Evolutionary conservation across 2,888 invertebrate species (phyloP), one percentile per base, ranked within the genome.

Genomic region (Metellina segmentata): DNA sequence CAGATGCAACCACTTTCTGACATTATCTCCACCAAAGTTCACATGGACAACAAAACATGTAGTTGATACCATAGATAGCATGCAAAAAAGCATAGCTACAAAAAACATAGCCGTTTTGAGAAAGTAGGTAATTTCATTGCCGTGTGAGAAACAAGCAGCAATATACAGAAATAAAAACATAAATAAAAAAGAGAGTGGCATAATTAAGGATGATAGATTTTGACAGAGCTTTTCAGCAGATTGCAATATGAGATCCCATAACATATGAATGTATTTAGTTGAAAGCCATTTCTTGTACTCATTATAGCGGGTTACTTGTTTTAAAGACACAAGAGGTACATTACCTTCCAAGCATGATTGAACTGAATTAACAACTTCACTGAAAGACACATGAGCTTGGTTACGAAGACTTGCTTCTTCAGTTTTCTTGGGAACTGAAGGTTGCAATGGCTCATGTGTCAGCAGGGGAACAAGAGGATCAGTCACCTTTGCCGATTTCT

Each of bases 301-400:
- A 20, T 52, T 48, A 77, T 61, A 86, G n/a, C 89, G 75, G 20
- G 79, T 72, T 13, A 85, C 89, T 89, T 89, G 87, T 34, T 89
- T 92, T 9, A 92, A 75, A 13, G 92, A 89, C 6, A 92, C 89
- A 85, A 92, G 85, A 61, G 92, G 92, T 34, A 89, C 81, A 82
- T 90, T 90, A 86, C 92, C 92, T 87, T 90, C 92, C 51, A 92
- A 88, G 51, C 92, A 92, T 7, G 89, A 81, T 53, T 90, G 87
- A 7, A 92, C 92, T 72, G 92, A 92, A 53, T 49, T 81, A 20
- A 92, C 83, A 51, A 92, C 90, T 79, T 90, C 81, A 87, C 74
- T 92, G n/a, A 90, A 85, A 34, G 92, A 88, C 7, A 92, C 82
- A 89, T 81, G 79, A n/a, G 77, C 53, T 72, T 88, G 83, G 16